phyloP scores from a whole-genome alignment of 2,888 invertebrate species.

The Beris chalybata region DNA sequence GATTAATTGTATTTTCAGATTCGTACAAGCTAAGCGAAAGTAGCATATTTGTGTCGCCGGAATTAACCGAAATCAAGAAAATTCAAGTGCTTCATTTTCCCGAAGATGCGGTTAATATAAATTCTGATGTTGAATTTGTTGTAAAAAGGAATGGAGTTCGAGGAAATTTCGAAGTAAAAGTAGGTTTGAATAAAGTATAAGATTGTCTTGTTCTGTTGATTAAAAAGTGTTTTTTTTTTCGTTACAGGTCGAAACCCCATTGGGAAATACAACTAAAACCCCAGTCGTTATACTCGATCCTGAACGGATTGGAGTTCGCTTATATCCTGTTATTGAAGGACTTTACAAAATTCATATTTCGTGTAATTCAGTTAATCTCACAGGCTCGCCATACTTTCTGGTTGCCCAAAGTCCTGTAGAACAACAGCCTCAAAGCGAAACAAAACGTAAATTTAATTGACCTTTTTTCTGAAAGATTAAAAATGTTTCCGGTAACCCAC shows the following conservation, averaged over 20 bases:
- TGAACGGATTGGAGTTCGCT: conserved; percentile 48
- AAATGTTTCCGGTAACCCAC: not conserved
- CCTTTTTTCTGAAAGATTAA: not conserved
- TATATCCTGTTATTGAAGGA: conserved; percentile 46
- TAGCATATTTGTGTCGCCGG: conserved; percentile 46
- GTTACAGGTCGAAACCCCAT: conserved; percentile 48
- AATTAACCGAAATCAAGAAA: conserved; percentile 50
- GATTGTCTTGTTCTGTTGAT: not conserved
- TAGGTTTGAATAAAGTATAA: conserved; percentile 30
- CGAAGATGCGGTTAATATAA: conserved; percentile 48
- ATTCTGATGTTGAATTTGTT: conserved; percentile 47
- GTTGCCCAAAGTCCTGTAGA: conserved; percentile 40
- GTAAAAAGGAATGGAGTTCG: conserved; percentile 52
- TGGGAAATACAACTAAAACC: conserved; percentile 42
- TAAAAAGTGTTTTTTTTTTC: not conserved
- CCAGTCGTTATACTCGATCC: conserved; percentile 49
- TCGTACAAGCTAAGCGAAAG: conserved; percentile 48
- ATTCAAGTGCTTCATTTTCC: conserved; percentile 53
- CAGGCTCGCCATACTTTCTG: conserved; percentile 51
- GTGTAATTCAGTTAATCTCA: conserved; percentile 51
- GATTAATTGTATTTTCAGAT: conserved; percentile 41
- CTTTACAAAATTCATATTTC: conserved; percentile 52
- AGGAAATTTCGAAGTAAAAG: conserved; percentile 53
- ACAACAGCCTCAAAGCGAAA: not conserved
- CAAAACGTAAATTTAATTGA: conserved; percentile 19